A percentile compares a stretch with the other conserved stretches of the same genome.
Conservation (phyloP, 2,888 invertebrate species). For the Falcaria lacertinaria region DNA sequence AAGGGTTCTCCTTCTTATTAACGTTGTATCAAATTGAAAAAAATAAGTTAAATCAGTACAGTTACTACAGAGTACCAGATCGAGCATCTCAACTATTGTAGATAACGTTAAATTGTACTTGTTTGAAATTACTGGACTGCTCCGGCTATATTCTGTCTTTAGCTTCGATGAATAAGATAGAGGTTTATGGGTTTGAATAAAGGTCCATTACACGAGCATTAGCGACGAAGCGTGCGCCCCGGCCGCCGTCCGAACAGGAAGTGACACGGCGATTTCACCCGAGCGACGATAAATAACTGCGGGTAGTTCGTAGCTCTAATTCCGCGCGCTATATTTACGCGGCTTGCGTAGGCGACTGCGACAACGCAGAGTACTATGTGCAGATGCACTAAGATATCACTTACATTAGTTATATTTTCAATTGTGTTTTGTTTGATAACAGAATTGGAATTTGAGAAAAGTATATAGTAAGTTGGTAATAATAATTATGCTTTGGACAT, state of each 20-base stretch:
- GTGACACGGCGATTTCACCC: slow-evolving; percentile 48
- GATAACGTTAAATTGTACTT: too few relatives aligned
- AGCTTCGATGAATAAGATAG: slow-evolving; percentile 24
- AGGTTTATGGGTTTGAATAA: slow-evolving; percentile 56
- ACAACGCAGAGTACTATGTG: slow-evolving; percentile 47
- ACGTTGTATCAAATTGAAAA: too few relatives aligned
- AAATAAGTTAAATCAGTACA: too few relatives aligned
- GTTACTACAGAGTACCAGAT: too few relatives aligned
- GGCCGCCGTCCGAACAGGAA: slow-evolving; percentile 56
- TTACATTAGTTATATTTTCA: too few relatives aligned
- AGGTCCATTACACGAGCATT: slow-evolving; percentile 53
- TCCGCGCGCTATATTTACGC: slow-evolving; percentile 68
- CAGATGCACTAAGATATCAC: slow-evolving; percentile 44
- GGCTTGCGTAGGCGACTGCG: slow-evolving; percentile 44
- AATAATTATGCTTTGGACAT: too few relatives aligned
- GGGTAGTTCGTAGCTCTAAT: slow-evolving; percentile 74
- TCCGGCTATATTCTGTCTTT: not conserved
- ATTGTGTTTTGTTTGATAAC: too few relatives aligned
- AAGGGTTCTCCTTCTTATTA: too few relatives aligned
- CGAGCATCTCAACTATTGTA: too few relatives aligned
- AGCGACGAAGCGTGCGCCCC: slow-evolving; percentile 37
- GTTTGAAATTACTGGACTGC: too few relatives aligned
- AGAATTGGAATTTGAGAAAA: too few relatives aligned
- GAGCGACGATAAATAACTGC: slow-evolving; percentile 61
- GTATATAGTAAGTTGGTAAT: too few relatives aligned